These are phyloP conservation scores for Semotilus atromaculatus DNA, from an alignment of 2,797 vertebrate species.

Conservation along the genomic window DNA sequence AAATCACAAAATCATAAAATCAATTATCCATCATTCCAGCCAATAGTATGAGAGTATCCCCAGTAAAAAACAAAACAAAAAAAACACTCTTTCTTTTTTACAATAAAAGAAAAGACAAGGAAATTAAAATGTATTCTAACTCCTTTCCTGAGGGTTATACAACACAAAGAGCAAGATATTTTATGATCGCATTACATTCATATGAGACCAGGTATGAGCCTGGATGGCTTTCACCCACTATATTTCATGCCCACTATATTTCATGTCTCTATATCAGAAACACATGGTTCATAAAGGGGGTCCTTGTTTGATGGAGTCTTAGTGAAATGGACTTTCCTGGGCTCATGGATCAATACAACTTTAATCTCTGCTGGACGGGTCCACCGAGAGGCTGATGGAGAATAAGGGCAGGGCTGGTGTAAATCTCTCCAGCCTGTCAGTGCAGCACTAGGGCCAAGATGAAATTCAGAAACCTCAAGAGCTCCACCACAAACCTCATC, in stretches of 20 bases:
- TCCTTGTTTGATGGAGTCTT: constrained; percentile 77
- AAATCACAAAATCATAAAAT: too few species aligned
- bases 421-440: constrained; percentile 66
- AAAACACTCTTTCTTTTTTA: neutral
- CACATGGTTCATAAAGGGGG: constrained; percentile 63
- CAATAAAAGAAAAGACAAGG: neutral
- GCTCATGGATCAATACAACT: constrained; percentile 76
- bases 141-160: constrained; percentile 12
- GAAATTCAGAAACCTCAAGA: constrained; percentile 42
- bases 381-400: constrained; percentile 60
- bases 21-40: too few species aligned
- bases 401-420: constrained; percentile 59
- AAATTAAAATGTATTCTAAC: constrained; percentile 20
- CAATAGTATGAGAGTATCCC: neutral
- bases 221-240: constrained; percentile 19
- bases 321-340: constrained; percentile 76
- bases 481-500: constrained; percentile 45
- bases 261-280: constrained; percentile 66
- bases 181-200: constrained; percentile 41
- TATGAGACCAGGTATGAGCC: constrained; percentile 26
- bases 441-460: constrained; percentile 9
- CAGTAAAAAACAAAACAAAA: neutral
- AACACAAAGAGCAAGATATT: constrained; percentile 11
- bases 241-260: constrained; percentile 53
- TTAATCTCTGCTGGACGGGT: constrained; percentile 75